phyloP scores from a whole-genome alignment of 2,888 invertebrate genomes.

The Theretra japonica region DNA sequence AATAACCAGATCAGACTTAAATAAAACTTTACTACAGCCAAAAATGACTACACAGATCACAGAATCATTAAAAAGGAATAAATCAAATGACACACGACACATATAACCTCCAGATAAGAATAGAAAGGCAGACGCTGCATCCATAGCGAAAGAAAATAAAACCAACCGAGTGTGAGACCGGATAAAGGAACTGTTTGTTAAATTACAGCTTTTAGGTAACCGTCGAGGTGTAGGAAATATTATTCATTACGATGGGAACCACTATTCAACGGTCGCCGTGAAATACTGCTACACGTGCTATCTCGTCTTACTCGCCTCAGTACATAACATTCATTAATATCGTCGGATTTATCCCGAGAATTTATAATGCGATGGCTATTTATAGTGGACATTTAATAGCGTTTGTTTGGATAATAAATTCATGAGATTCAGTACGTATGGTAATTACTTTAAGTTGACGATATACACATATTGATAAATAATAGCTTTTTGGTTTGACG shows the following conservation, averaged over 20 bases:
- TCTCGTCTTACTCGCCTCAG: background rate
- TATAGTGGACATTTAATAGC: background rate
- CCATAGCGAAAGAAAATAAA: conserved; percentile 39
- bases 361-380: background rate
- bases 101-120: conserved; percentile 43
- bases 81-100: background rate
- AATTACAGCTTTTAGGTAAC: conserved; percentile 16
- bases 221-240: background rate
- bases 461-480: too few species aligned
- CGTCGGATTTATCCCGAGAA: background rate
- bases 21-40: background rate
- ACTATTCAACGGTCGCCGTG: conserved; percentile 3
- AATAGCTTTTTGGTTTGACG: too few species aligned
- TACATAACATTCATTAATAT: conserved; percentile 1
- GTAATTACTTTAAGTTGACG: too few species aligned
- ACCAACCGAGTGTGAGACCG: conserved; percentile 28
- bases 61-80: conserved; percentile 12
- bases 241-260: conserved; percentile 7
- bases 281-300: background rate
- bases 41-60: background rate
- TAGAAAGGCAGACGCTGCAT: conserved; percentile 44
- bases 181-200: conserved; percentile 30
- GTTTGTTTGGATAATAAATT: background rate
- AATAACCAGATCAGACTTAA: background rate
- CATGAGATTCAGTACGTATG: too few species aligned